Base-by-base conservation (phyloP, 2,888 invertebrate species). In the Sminthurinus aureus region DNA sequence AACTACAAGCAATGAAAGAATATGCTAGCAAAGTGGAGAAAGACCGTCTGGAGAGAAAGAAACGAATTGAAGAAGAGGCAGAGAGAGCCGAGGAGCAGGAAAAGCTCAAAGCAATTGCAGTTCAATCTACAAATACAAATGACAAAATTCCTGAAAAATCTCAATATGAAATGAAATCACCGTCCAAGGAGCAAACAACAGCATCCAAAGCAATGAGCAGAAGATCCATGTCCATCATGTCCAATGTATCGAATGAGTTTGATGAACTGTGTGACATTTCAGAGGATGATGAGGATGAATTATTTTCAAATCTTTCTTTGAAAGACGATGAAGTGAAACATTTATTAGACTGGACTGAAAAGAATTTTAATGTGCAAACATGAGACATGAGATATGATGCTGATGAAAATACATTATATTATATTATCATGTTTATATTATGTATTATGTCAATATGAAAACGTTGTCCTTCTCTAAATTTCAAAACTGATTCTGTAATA, bases 321-420 rank as follows among this genome's bases (percentile, higher is more conserved):
- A 73, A 79, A 51, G 69, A 67, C 2, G 79, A 80, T 50, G 84
- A 84, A 71, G 13, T 83, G 9, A 73, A 84, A 20, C 84, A 84
- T 73, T 52, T 84, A 0, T 22, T 84, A 51, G 84, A 84, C 50
- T 84, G 84, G 84, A 84, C 83, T 38, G 81, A 82, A 69, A 83
- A 80, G 66, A 84, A 78, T 69, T 80, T 84, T 74, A 52, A 79
- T 67, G 73, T 66, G 18, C 52, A 26, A 6, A 79, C 38, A 38
- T 38, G 38, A 38, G 38, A n/a, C n/a, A n/a, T n/a, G n/a, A n/a
- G n/a, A n/a, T n/a, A n/a, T 15, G 8, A 15, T 24, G 0, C 26
- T 24, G 9, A 38, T 73, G 73, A 24, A 58, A 58, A 58, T 0
- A 22, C 9, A 11, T 69, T 12, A n/a, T 20, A 69, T n/a, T 22